phyloP scores from a whole-genome alignment of 2,113 vertebrate genomes.

The human (Homo sapiens) region GRCh38 chr4:117351001-117351500 shows the following conservation, averaged over 20 bases:
- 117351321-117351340: background rate
- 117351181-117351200: background rate
- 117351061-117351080: too few relatives aligned
- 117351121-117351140: too few relatives aligned
- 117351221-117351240: background rate
- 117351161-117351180: too few relatives aligned
- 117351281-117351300: too few relatives aligned
- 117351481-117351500: background rate
- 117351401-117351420: background rate
- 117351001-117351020: too few relatives aligned
- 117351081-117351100: too few relatives aligned
- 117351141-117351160: too few relatives aligned
- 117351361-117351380: background rate
- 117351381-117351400: background rate
- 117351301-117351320: background rate
- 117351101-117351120: too few relatives aligned
- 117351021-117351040: too few relatives aligned
- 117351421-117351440: background rate
- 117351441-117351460: background rate
- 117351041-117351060: too few relatives aligned
- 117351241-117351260: background rate
- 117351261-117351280: too few relatives aligned
- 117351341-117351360: background rate
- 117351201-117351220: background rate
- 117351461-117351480: background rate